Percentiles rank a stretch among this genome's conserved stretches.
phyloP scores from a whole-genome alignment of 2,888 invertebrate species.

The Ramazzottius varieornatus region DNA sequence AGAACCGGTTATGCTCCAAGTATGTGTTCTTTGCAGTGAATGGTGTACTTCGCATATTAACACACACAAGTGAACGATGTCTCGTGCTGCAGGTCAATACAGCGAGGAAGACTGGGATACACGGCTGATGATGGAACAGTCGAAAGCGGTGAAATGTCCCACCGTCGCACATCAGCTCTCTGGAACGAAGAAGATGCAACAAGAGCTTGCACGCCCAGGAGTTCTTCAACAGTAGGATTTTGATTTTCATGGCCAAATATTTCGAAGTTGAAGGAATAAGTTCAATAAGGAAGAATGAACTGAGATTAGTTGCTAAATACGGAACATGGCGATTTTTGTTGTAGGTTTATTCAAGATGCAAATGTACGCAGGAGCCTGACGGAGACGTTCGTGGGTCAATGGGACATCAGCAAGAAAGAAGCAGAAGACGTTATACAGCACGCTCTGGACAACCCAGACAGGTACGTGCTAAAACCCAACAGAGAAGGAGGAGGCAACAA shows the following conservation, averaged over 20 bases:
- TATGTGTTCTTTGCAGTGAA: slow-evolving; percentile 24
- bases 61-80: background rate
- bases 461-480: slow-evolving; percentile 80
- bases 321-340: background rate
- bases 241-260: background rate
- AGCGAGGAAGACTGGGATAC: slow-evolving; percentile 47
- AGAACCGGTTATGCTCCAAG: slow-evolving; percentile 65
- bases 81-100: background rate
- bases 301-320: background rate
- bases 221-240: slow-evolving; percentile 24
- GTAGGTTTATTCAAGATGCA: background rate
- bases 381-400: background rate
- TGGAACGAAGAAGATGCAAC: slow-evolving; percentile 44
- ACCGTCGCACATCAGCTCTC: background rate
- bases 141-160: slow-evolving; percentile 75
- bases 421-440: slow-evolving; percentile 42
- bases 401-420: background rate
- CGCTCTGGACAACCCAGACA: slow-evolving; percentile 49
- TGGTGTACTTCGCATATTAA: too few relatives aligned
- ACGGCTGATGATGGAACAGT: slow-evolving; percentile 55
- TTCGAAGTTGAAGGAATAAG: background rate
- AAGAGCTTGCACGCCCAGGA: slow-evolving; percentile 49
- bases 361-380: background rate
- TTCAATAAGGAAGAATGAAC: background rate
- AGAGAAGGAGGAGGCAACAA: slow-evolving; percentile 68